Evolutionary conservation across 2,797 vertebrate species (phyloP), one percentile per base, ranked within the genome.

Genomic region (Phyllotis vaccarum): DNA sequence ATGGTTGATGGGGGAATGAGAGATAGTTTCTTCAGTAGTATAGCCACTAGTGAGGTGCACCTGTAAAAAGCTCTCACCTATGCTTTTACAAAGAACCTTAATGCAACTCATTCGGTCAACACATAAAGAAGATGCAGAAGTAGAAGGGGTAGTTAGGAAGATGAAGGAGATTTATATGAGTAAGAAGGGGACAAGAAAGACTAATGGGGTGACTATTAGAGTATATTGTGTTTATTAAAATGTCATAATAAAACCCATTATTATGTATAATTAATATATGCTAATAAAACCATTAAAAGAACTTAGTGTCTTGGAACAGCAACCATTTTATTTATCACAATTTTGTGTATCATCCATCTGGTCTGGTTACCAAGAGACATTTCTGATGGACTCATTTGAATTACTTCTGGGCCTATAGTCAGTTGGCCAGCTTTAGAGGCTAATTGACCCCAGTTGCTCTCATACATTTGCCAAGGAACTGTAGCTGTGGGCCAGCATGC

Each of bases 291-390:
- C 64, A 68, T 24, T 27, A 54, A 86, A 86, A 70, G 64, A 70
- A 68, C 17, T 17, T 66, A 89, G 31, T 89, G 34, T n/a, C 37
- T 92, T 94, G 10, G 89, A 79, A 72, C 6, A 58, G 34, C 7
- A 29, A 34, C n/a, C n/a, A 6, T 81, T 95, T 89, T 62, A 62
- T 40, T 80, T 85, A n/a, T 93, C 70, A 80, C 43, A 72, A 31
- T 85, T 87, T 54, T 85, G 22, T 85, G 78, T 21, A 76, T n/a
- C 31, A 75, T 91, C 29, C 10, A 0, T 54, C 90, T 94, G 52
- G 29, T 29, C 91, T 76, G 37, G 80, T 78, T 11, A 79, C 54
- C 0, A 31, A 27, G 64, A 37, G 6, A 29, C 85, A 80, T 31
- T 75, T 90, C 54, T 56, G 2, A 58, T 91, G 90, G 29, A 43